Evolutionary conservation across 1,140 invertebrate species (phyloP).

Genomic region (Drosophila fuyamai): DNA sequence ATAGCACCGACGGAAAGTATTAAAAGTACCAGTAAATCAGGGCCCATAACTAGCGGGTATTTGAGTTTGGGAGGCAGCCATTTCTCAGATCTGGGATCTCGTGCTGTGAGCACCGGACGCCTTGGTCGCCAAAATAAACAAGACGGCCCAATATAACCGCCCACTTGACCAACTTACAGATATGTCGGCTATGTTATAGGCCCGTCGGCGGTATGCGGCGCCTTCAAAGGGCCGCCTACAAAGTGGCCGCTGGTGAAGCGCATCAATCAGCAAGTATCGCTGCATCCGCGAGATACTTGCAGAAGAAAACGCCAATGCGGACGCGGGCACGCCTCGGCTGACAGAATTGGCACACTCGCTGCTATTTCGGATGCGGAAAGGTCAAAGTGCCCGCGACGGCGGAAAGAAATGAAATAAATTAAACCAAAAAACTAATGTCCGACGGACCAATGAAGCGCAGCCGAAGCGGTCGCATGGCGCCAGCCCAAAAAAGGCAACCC

Average conservation of each 20-base stretch:
- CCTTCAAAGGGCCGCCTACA: conserved; percentile 71
- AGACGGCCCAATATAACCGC: conserved; percentile 45
- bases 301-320: conserved; percentile 19
- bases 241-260: conserved; percentile 65
- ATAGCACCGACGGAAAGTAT: conserved; percentile 22
- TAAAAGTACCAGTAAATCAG: conserved; percentile 6
- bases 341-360: conserved; percentile 77
- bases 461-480: conserved; percentile 51
- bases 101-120: conserved; percentile 6
- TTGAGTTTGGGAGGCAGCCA: background rate
- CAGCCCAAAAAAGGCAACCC: conserved; percentile 62
- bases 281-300: conserved; percentile 53
- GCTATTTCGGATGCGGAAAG: conserved; percentile 70
- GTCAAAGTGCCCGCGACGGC: conserved; percentile 64
- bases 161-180: conserved; percentile 73
- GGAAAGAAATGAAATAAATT: conserved; percentile 37
- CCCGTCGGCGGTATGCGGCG: conserved; percentile 38
- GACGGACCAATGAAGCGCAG: conserved; percentile 45
- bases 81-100: conserved; percentile 3
- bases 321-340: conserved; percentile 45
- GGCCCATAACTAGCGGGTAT: background rate
- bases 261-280: conserved; percentile 63
- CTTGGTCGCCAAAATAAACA: conserved; percentile 67
- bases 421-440: conserved; percentile 39
- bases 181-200: conserved; percentile 49